phyloP scores from a whole-genome alignment of 2,888 invertebrate genomes.

The Julus scanicus region DNA sequence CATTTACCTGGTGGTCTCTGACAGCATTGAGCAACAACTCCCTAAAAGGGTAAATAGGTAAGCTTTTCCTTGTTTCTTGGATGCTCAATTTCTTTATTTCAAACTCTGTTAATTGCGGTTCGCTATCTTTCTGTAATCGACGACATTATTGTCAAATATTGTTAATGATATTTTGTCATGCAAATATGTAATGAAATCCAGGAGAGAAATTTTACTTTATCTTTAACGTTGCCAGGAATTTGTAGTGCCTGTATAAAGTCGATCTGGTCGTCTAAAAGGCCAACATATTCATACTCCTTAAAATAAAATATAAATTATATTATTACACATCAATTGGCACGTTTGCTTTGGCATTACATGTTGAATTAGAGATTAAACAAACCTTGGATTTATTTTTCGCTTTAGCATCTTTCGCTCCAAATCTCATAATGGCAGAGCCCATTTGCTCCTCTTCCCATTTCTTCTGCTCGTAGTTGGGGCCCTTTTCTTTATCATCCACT shows the following conservation, averaged over 20 bases:
- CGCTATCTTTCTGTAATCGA: constrained; percentile 25
- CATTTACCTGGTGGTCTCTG: constrained; percentile 77
- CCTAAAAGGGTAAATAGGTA: constrained; percentile 94
- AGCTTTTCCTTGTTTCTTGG: constrained; percentile 88
- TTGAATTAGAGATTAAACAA: constrained; percentile 24
- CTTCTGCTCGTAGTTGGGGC: constrained; percentile 73
- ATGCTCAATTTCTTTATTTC: constrained; percentile 82
- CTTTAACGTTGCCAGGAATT: constrained; percentile 68
- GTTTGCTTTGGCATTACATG: not conserved
- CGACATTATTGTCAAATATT: constrained; percentile 5
- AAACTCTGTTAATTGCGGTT: constrained; percentile 73
- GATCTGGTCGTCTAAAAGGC: constrained; percentile 92
- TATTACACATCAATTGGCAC: constrained; percentile 19
- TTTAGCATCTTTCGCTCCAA: constrained; percentile 89
- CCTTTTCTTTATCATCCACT: constrained; percentile 84
- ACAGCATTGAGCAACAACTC: constrained; percentile 91
- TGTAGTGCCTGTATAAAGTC: constrained; percentile 87
- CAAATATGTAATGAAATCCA: not conserved
- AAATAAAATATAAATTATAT: constrained; percentile 57
- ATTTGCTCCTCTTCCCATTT: constrained; percentile 99
- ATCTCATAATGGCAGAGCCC: constrained; percentile 88
- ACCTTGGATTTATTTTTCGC: constrained; percentile 69
- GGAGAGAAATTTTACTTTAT: constrained; percentile 54
- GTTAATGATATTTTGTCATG: not conserved
- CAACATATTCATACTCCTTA: constrained; percentile 68